Evolutionary conservation across 2,888 invertebrate genomes (phyloP).

Genomic region (Xanthorhoe designata): DNA sequence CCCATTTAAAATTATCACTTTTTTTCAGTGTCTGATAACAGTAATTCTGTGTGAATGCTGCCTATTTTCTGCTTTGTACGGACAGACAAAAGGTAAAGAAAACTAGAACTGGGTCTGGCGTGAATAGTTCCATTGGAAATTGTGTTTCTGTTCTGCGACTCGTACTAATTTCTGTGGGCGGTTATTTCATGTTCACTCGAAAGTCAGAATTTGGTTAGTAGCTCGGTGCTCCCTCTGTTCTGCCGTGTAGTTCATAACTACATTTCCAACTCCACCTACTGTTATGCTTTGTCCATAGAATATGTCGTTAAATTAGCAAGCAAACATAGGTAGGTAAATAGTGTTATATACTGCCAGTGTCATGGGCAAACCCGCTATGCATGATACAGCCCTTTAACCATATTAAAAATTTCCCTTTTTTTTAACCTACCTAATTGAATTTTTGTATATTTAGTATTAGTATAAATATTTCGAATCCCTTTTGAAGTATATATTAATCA

Average conservation of each 20-base stretch:
- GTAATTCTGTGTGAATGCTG: constrained; percentile 36
- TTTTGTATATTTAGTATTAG: too few relatives aligned
- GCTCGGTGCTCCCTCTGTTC: constrained; percentile 1
- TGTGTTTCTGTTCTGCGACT: constrained; percentile 60
- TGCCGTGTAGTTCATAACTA: neutral
- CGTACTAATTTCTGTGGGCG: constrained; percentile 55
- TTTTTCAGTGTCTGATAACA: neutral
- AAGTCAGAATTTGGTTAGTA: constrained; percentile 20
- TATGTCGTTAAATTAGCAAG: too few relatives aligned
- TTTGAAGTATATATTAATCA: neutral
- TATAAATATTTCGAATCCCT: neutral
- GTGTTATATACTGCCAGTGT: too few relatives aligned
- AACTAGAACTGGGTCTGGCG: constrained; percentile 41
- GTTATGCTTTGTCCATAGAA: neutral
- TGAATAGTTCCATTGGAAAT: constrained; percentile 63
- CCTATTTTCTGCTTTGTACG: constrained; percentile 44
- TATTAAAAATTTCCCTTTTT: too few relatives aligned
- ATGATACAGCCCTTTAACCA: too few relatives aligned
- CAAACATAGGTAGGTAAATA: too few relatives aligned
- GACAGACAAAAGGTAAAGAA: constrained; percentile 40
- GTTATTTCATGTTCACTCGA: constrained; percentile 15
- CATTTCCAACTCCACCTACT: neutral
- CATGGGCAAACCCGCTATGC: too few relatives aligned
- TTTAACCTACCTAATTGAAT: too few relatives aligned
- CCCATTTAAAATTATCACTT: neutral